Evolutionary conservation across 2,113 vertebrate genomes (phyloP).

Genomic region (Thunnus maccoyii): DNA sequence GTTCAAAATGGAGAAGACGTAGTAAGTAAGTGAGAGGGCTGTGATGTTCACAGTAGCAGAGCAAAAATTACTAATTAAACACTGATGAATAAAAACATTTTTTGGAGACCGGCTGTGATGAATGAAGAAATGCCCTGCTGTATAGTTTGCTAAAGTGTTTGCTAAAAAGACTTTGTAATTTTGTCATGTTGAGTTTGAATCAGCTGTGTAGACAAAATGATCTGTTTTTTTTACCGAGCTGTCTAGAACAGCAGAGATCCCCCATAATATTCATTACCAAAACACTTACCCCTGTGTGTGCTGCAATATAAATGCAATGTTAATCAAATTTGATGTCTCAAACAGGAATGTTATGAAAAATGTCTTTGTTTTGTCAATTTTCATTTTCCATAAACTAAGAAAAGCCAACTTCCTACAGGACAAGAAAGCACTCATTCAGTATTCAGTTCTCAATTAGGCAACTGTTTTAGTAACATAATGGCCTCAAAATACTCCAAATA

Average conservation of each 20-base stretch:
- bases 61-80: not conserved
- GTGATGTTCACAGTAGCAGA: not conserved
- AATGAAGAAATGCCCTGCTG: not conserved
- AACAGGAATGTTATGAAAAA: not conserved
- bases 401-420: not conserved
- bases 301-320: not conserved
- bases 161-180: constrained; percentile 3
- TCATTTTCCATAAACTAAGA: not conserved
- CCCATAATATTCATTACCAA: not conserved
- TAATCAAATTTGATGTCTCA: not conserved
- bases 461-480: not conserved
- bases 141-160: constrained; percentile 1
- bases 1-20: not conserved
- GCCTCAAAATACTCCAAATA: not conserved
- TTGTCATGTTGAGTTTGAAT: constrained; percentile 4
- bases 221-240: not conserved
- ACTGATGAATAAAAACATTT: not conserved
- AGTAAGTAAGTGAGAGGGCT: not conserved
- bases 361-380: not conserved
- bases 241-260: not conserved
- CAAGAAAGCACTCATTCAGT: not conserved
- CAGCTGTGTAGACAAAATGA: too few relatives aligned
- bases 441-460: not conserved
- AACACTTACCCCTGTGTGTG: not conserved
- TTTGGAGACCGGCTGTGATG: not conserved